Percentiles rank a stretch among this genome's conserved stretches.
Conservation (phyloP, 2,113 vertebrate genomes). For the Tylochromis polylepis region DNA sequence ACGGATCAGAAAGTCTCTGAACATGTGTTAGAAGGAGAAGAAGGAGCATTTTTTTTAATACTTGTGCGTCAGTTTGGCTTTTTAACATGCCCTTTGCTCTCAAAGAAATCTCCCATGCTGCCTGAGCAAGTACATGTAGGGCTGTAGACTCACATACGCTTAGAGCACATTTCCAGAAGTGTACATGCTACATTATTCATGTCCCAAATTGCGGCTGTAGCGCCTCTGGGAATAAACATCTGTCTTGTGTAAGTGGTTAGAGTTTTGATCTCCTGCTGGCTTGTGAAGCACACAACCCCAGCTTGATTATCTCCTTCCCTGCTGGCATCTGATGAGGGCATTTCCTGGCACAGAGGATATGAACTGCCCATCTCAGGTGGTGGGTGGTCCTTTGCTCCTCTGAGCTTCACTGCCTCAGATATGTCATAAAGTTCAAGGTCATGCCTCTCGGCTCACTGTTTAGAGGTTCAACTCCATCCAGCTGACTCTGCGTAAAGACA, state of each 20-base stretch:
- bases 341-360: constrained; percentile 58
- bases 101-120: constrained; percentile 22
- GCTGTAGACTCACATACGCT: not conserved
- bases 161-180: constrained; percentile 50
- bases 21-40: constrained; percentile 43
- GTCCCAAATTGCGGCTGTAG: constrained; percentile 35
- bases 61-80: constrained; percentile 15
- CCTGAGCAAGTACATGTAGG: constrained; percentile 23
- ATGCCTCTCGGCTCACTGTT: constrained; percentile 33
- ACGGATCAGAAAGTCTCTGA: constrained; percentile 17
- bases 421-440: constrained; percentile 58
- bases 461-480: constrained; percentile 37
- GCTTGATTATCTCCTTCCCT: constrained; percentile 60
- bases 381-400: constrained; percentile 62
- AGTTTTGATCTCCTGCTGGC: constrained; percentile 40
- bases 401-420: constrained; percentile 13
- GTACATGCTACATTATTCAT: constrained; percentile 41
- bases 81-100: constrained; percentile 23
- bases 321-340: constrained; percentile 55
- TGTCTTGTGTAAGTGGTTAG: constrained; percentile 52
- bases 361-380: constrained; percentile 35
- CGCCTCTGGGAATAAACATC: constrained; percentile 60
- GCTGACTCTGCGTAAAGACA: constrained; percentile 24
- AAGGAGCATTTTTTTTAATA: not conserved
- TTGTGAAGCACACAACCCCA: constrained; percentile 38